Evolutionary conservation across 2,888 invertebrate species (phyloP).

Genomic region (Brachypalpus laphriformis): DNA sequence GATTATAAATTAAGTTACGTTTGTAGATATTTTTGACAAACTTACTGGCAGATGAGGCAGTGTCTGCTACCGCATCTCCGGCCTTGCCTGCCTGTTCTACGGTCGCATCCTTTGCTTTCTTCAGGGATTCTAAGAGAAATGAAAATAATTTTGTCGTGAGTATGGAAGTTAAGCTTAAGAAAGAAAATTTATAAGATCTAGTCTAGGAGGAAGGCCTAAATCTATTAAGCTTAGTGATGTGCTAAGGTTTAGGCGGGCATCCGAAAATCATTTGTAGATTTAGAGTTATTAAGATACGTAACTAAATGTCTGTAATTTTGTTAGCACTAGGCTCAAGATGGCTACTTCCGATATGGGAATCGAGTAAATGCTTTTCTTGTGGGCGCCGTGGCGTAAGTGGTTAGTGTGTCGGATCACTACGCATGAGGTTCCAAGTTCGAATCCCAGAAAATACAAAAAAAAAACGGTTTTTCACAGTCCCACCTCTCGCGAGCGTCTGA

Average conservation of each 20-base stretch:
- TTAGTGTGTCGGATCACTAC: too few relatives aligned
- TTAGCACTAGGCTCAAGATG: too few relatives aligned
- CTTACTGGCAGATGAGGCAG: constrained; percentile 84
- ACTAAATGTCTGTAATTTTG: too few relatives aligned
- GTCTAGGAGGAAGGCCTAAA: constrained; percentile 4
- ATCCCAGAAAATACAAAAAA: too few relatives aligned
- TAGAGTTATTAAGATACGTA: background rate
- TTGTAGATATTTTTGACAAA: background rate
- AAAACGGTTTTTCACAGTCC: too few relatives aligned
- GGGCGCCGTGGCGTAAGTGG: too few relatives aligned
- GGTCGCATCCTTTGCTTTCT: constrained; percentile 86
- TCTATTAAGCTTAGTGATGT: constrained; percentile 46
- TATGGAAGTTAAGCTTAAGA: background rate
- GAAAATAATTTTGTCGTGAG: background rate
- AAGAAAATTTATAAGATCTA: background rate
- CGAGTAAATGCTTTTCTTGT: too few relatives aligned
- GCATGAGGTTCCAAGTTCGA: too few relatives aligned
- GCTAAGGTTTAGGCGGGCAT: background rate
- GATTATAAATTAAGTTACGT: background rate
- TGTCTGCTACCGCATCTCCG: constrained; percentile 84
- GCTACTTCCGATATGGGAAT: too few relatives aligned
- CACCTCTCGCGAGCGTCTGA: too few relatives aligned
- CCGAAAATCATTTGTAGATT: background rate
- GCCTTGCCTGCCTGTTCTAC: constrained; percentile 87
- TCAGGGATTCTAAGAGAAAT: constrained; percentile 85